These are phyloP conservation scores for Stomatorhinus walkeri DNA, from an alignment of 2,797 vertebrate species.

Conservation along the genomic window DNA sequence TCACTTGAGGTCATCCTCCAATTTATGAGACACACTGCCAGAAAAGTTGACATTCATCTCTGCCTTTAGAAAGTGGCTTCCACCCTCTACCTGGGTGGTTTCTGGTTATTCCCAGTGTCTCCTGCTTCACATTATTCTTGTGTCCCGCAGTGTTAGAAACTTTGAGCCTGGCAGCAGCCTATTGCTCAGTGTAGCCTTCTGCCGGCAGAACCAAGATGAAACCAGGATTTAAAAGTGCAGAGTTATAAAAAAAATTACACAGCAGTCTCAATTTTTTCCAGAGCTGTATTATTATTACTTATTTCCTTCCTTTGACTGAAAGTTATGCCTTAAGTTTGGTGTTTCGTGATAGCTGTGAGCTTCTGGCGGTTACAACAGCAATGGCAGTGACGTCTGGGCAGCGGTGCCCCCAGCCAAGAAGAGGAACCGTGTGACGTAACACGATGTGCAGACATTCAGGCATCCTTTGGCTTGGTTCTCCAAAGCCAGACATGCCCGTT, in stretches of 20 bases:
- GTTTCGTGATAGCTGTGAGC: neutral
- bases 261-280: neutral
- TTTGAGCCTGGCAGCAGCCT: neutral
- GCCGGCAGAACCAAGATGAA: neutral
- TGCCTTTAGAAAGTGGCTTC: neutral
- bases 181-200: neutral
- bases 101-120: neutral
- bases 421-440: neutral
- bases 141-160: neutral
- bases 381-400: neutral
- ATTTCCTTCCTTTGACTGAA: neutral
- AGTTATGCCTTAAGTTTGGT: neutral
- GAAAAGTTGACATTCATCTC: neutral
- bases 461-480: neutral
- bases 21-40: neutral
- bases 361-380: neutral
- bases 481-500: neutral
- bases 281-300: neutral
- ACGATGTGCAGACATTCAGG: neutral
- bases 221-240: neutral
- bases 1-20: neutral
- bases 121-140: neutral
- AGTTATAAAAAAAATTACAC: neutral
- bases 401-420: neutral
- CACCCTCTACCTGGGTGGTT: neutral